Evolutionary conservation across 2,797 vertebrate species (phyloP), one percentile per base, ranked within the genome.

Genomic region (Myotis vivesi): DNA sequence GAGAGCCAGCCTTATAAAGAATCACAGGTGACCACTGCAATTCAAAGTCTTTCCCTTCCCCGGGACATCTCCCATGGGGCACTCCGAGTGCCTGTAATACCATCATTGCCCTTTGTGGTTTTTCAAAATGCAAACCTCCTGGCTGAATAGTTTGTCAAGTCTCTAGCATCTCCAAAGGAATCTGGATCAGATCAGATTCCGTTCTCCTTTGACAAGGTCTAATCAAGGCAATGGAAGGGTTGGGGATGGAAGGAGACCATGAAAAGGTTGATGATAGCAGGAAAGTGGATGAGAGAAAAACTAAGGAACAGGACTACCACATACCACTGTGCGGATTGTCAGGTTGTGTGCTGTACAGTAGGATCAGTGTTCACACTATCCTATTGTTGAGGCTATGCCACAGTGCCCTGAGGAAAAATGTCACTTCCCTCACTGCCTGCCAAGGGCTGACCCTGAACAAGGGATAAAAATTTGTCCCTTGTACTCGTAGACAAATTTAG

Each of bases 321-420:
- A 6, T 25, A 0, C 23, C 46, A 11, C 57, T 11, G 41, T 49
- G 44, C 25, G 4, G 12, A 6, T 36, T 13, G 6, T n/a, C 73
- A 46, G 82, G 28, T 1, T 75, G 85, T 36, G 2, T 2, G 5
- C 23, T n/a, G 69, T 16, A 20, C 33, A 9, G 0, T 2, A 36
- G 38, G 33, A 13, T 7, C 0, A 7, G 0, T 1, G 0, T 16
- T 44, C 8, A 12, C 41, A 17, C 57, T 46, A 46, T 46, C 46
- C 46, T 46, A 5, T 9, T 28, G 28, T 68, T 72, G 30, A 49
- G 53, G 8, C 19, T 33, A 4, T 36, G 55, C 44, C 13, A 0
- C 2, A n/a, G 15, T 4, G 3, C 9, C 59, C 28, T 36, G 25
- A 66, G 53, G 57, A 79, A 55, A n/a, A 20, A 51, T 0, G 3